phyloP scores from a whole-genome alignment of 2,113 vertebrate genomes.

The Fregata magnificens region DNA sequence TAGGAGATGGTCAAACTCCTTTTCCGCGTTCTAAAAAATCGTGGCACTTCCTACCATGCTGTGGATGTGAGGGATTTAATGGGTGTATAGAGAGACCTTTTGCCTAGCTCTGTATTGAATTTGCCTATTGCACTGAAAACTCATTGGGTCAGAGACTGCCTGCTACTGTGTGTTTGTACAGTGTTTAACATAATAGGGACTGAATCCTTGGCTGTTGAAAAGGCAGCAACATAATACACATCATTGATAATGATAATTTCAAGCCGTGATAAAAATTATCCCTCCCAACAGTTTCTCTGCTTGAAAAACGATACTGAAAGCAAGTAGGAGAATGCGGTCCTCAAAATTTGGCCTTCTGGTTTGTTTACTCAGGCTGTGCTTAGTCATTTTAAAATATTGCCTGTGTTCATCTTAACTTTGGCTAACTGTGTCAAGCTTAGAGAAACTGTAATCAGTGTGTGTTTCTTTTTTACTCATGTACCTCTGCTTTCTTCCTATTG shows the following conservation, averaged over 20 bases:
- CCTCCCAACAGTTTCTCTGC: not conserved
- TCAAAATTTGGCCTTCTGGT: not conserved
- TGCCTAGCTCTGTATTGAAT: not conserved
- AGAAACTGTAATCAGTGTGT: not conserved
- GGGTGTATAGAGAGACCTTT: not conserved
- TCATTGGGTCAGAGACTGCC: not conserved
- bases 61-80: not conserved
- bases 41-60: not conserved
- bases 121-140: not conserved
- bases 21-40: not conserved
- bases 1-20: not conserved
- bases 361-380: not conserved
- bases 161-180: not conserved
- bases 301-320: not conserved
- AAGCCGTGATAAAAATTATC: not conserved
- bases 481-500: not conserved
- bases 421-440: not conserved
- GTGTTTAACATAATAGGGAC: not conserved
- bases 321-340: not conserved
- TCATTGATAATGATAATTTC: not conserved
- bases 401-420: not conserved
- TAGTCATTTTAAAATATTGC: not conserved
- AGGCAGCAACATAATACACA: not conserved
- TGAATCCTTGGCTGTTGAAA: not conserved
- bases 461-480: not conserved